A percentile compares a stretch with the other conserved stretches of the same genome.
phyloP scores from a whole-genome alignment of 2,113 vertebrate species.

The Pandion haliaetus region DNA sequence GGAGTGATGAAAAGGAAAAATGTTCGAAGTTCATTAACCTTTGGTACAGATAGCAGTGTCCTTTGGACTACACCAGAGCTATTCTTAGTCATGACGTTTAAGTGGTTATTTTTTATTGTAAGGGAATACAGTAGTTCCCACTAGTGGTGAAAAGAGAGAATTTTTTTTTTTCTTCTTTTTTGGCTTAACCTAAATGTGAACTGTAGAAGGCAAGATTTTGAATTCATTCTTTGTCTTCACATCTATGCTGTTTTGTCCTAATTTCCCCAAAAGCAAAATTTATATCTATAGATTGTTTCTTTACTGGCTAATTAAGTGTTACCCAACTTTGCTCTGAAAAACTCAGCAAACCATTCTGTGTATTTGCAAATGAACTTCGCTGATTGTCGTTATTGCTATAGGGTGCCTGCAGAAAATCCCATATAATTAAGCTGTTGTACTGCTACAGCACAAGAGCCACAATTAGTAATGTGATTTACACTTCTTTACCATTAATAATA shows the following conservation, averaged over 20 bases:
- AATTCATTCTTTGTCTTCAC: background rate
- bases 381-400: slow-evolving; percentile 23
- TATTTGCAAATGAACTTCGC: slow-evolving; percentile 14
- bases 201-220: background rate
- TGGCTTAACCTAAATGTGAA: background rate
- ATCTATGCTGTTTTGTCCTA: background rate
- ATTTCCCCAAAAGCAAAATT: slow-evolving; percentile 13
- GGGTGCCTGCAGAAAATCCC: slow-evolving; percentile 7
- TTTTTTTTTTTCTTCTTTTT: background rate
- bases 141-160: slow-evolving; percentile 65
- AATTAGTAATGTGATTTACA: slow-evolving; percentile 40
- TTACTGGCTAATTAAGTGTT: slow-evolving; percentile 1
- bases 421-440: slow-evolving; percentile 3
- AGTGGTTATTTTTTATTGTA: background rate
- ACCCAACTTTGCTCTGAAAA: slow-evolving; percentile 9
- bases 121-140: slow-evolving; percentile 67
- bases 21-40: slow-evolving; percentile 64
- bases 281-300: slow-evolving; percentile 22
- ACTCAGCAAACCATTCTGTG: background rate
- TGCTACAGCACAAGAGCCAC: background rate
- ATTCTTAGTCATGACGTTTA: slow-evolving; percentile 55
- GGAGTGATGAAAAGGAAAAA: slow-evolving; percentile 52
- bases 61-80: slow-evolving; percentile 48
- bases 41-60: slow-evolving; percentile 59
- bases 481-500: slow-evolving; percentile 29